Conservation (phyloP, 1,140 invertebrate genomes). For the Bradynema listronoti region DNA sequence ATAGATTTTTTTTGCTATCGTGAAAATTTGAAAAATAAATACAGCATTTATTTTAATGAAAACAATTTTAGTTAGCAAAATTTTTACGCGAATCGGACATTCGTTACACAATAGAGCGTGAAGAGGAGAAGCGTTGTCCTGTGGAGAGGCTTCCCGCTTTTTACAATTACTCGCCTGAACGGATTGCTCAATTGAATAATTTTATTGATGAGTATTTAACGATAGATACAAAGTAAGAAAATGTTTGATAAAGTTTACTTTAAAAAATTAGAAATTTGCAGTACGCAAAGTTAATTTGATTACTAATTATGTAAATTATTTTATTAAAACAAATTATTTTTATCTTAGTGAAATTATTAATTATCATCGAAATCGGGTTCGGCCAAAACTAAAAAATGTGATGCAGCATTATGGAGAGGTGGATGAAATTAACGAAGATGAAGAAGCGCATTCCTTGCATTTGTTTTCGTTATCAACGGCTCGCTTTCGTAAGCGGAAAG, state of each 20-base stretch:
- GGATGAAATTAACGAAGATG: too few relatives aligned
- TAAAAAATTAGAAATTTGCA: background rate
- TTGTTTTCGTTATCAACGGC: too few relatives aligned
- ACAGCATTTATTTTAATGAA: background rate
- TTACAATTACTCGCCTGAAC: constrained; percentile 17
- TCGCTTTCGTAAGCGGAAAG: too few relatives aligned
- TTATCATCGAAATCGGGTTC: too few relatives aligned
- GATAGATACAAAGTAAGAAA: constrained; percentile 1
- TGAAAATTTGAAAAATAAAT: background rate
- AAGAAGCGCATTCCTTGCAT: too few relatives aligned
- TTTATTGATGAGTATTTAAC: constrained; percentile 13
- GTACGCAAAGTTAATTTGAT: background rate
- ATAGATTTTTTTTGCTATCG: background rate
- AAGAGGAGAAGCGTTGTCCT: constrained; percentile 14
- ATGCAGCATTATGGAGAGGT: too few relatives aligned
- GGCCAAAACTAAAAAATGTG: too few relatives aligned
- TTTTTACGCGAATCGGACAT: constrained; percentile 20
- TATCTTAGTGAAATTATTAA: too few relatives aligned
- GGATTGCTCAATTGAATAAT: constrained; percentile 3
- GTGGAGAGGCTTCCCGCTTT: constrained; percentile 17
- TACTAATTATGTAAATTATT: too few relatives aligned
- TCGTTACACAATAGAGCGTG: constrained; percentile 9
- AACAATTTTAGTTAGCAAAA: constrained; percentile 8
- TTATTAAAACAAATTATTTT: too few relatives aligned
- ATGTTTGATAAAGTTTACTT: background rate